Evolutionary conservation across 2,113 vertebrate genomes (phyloP).

Genomic region (Grus americana): DNA sequence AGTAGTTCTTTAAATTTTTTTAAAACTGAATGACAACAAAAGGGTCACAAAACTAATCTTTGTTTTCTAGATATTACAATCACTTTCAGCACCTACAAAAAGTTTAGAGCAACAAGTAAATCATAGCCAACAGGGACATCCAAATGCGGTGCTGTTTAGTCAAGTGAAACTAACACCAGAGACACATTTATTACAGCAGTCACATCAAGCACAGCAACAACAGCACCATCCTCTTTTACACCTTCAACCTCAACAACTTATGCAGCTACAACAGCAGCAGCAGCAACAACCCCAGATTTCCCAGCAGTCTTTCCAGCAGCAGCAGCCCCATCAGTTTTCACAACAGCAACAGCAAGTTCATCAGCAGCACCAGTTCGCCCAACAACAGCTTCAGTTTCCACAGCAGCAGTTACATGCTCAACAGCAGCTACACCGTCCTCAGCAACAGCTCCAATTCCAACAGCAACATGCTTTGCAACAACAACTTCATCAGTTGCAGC

Average conservation of each 20-base stretch:
- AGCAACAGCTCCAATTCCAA: slow-evolving; percentile 82
- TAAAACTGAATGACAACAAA: background rate
- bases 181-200: slow-evolving; percentile 79
- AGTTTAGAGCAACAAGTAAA: slow-evolving; percentile 84
- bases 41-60: slow-evolving; percentile 42
- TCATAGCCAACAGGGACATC: slow-evolving; percentile 82
- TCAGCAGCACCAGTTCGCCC: slow-evolving; percentile 74
- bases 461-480: slow-evolving; percentile 80
- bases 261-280: slow-evolving; percentile 77
- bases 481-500: slow-evolving; percentile 80
- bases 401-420: slow-evolving; percentile 79
- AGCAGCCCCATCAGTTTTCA: slow-evolving; percentile 74
- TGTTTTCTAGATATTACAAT: slow-evolving; percentile 87
- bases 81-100: slow-evolving; percentile 89
- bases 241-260: slow-evolving; percentile 79
- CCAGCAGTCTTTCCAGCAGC: slow-evolving; percentile 73
- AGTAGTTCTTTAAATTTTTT: slow-evolving; percentile 37
- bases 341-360: slow-evolving; percentile 66
- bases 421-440: slow-evolving; percentile 80
- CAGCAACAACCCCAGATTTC: slow-evolving; percentile 76
- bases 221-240: slow-evolving; percentile 80
- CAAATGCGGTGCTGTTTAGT: slow-evolving; percentile 78
- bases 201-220: slow-evolving; percentile 76
- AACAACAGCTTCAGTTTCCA: slow-evolving; percentile 77
- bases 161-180: slow-evolving; percentile 80